These are phyloP conservation scores for Anas flavirostris DNA, from an alignment of 2,797 vertebrate species.

Conservation along the genomic window DNA sequence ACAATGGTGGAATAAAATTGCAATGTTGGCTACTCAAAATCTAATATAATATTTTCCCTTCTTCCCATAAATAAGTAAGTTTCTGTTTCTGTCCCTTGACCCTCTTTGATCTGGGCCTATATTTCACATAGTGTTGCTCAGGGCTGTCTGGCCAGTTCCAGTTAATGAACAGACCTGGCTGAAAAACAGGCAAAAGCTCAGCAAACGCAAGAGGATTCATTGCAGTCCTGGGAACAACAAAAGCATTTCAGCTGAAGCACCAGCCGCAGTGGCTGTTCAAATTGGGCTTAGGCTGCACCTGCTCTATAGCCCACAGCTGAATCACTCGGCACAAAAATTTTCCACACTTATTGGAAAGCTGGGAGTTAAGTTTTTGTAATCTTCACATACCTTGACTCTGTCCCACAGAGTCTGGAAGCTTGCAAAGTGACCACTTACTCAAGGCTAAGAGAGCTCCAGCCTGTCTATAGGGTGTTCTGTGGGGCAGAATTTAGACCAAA, in stretches of 20 bases:
- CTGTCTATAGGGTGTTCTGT: rapidly evolving
- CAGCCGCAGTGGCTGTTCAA: background rate
- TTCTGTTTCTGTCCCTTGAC: background rate
- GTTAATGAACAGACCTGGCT: background rate
- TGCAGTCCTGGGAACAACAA: background rate
- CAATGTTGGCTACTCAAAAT: background rate
- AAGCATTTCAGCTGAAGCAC: background rate
- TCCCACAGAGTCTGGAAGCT: background rate
- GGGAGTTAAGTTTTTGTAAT: background rate
- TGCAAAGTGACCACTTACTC: background rate
- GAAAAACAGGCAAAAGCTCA: background rate
- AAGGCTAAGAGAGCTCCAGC: background rate
- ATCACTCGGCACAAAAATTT: background rate
- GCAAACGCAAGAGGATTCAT: background rate
- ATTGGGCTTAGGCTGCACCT: background rate
- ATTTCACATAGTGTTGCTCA: background rate
- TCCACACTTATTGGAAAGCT: background rate
- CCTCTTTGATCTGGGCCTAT: background rate
- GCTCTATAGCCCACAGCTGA: background rate
- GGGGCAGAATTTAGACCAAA: background rate
- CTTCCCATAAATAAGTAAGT: background rate
- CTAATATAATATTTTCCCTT: background rate
- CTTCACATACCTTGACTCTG: background rate
- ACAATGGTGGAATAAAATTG: background rate
- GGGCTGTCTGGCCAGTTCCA: background rate